Conservation (phyloP, 2,113 vertebrate genomes). For the Centropus bengalensis region DNA sequence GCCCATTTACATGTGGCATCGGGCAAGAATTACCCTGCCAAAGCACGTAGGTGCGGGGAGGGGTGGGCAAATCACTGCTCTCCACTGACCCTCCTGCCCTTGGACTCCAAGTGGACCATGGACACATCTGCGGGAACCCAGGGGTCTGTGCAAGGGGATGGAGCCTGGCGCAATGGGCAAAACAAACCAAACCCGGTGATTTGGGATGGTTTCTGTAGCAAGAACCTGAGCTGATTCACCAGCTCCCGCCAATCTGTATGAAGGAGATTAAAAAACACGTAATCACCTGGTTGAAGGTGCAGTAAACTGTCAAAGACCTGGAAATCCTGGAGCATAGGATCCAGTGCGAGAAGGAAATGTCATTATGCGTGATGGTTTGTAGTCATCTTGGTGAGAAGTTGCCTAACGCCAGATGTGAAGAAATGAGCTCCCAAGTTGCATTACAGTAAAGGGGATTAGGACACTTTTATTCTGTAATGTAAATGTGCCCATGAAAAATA, state of each 20-base stretch:
- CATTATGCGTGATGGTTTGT: background rate
- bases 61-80: background rate
- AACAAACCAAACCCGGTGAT: background rate
- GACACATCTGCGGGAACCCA: background rate
- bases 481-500: background rate
- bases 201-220: background rate
- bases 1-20: background rate
- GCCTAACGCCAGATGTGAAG: background rate
- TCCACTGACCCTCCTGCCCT: background rate
- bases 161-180: rapidly evolving
- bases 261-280: background rate
- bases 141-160: too few relatives aligned
- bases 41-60: constrained; percentile 47
- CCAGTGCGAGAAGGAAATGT: background rate
- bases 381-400: background rate
- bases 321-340: background rate
- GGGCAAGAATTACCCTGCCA: background rate
- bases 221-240: background rate
- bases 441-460: background rate
- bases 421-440: background rate
- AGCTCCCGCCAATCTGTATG: background rate
- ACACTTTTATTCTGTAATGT: background rate
- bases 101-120: rapidly evolving
- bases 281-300: background rate
- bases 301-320: constrained; percentile 13